Percentiles rank a stretch among this genome's conserved stretches.
Conservation (phyloP, 2,797 vertebrate genomes). For the Lophotriccus pileatus region DNA sequence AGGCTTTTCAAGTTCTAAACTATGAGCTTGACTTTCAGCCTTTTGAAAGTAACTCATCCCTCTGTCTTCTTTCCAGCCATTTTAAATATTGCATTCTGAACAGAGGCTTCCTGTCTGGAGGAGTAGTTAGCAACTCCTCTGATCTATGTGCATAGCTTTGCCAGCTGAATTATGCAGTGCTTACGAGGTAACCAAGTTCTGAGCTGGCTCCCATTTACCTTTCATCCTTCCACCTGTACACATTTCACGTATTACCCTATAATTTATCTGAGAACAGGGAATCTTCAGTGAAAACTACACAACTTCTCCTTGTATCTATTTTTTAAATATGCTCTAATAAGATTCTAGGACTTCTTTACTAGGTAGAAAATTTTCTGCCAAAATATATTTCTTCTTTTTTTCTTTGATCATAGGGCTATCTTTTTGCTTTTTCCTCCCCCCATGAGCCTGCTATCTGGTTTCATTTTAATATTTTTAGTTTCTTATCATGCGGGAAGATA, state of each 20-base stretch:
- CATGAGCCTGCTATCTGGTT: background rate
- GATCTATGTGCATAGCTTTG: background rate
- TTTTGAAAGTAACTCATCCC: background rate
- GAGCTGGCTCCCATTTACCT: background rate
- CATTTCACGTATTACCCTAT: background rate
- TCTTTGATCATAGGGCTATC: background rate
- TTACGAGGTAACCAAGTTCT: background rate
- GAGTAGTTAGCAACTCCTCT: background rate
- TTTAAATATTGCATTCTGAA: background rate
- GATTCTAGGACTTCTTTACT: background rate
- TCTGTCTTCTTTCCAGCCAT: background rate
- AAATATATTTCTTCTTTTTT: background rate
- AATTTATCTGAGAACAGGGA: background rate
- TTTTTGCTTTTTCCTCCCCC: accelerated
- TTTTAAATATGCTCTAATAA: background rate
- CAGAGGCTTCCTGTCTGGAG: background rate
- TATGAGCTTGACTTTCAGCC: background rate
- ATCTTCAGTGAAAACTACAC: background rate
- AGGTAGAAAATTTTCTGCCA: background rate
- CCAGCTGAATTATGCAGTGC: background rate
- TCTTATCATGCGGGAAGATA: background rate
- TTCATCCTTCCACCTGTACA: background rate
- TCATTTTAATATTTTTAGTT: background rate
- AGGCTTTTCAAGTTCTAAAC: background rate
- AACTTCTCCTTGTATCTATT: background rate